phyloP scores from a whole-genome alignment of 2,888 invertebrate species.

The Sarcophaga variegata region DNA sequence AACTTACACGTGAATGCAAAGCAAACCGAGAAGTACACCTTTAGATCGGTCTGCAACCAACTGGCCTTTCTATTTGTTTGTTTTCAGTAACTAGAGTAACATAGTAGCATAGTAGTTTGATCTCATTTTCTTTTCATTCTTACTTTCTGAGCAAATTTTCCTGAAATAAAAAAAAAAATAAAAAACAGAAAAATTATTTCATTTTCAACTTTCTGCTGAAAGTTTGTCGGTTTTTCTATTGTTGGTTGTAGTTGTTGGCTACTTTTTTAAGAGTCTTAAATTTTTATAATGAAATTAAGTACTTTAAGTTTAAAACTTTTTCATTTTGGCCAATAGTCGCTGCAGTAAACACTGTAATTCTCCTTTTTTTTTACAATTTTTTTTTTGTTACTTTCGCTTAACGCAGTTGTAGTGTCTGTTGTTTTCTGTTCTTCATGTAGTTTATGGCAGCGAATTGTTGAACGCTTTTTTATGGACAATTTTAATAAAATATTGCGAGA shows the following conservation, averaged over 20 bases:
- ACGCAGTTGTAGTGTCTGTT: background rate
- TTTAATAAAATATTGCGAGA: background rate
- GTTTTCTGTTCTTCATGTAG: too few species aligned
- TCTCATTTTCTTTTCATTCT: background rate
- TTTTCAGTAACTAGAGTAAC: background rate
- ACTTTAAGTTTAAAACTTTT: conserved; percentile 60
- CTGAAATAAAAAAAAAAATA: background rate
- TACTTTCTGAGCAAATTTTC: background rate
- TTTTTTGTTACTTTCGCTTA: background rate
- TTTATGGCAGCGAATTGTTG: too few species aligned
- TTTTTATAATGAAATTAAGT: conserved; percentile 58
- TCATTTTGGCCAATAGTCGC: background rate
- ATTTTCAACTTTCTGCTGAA: conserved; percentile 28
- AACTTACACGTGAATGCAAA: too few species aligned
- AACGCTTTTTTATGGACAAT: background rate
- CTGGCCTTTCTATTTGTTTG: background rate
- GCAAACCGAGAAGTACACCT: too few species aligned
- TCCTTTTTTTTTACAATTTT: background rate
- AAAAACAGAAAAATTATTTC: background rate
- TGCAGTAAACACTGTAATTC: background rate
- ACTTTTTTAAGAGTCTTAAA: conserved; percentile 35
- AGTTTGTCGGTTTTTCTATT: conserved; percentile 4
- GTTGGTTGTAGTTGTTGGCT: background rate
- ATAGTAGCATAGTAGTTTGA: background rate
- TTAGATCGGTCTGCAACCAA: too few species aligned